Percentiles rank a stretch among this genome's conserved stretches.
These are phyloP conservation scores for Chlorospingus flavigularis DNA, from an alignment of 2,797 vertebrate species.

Conservation along the genomic window DNA sequence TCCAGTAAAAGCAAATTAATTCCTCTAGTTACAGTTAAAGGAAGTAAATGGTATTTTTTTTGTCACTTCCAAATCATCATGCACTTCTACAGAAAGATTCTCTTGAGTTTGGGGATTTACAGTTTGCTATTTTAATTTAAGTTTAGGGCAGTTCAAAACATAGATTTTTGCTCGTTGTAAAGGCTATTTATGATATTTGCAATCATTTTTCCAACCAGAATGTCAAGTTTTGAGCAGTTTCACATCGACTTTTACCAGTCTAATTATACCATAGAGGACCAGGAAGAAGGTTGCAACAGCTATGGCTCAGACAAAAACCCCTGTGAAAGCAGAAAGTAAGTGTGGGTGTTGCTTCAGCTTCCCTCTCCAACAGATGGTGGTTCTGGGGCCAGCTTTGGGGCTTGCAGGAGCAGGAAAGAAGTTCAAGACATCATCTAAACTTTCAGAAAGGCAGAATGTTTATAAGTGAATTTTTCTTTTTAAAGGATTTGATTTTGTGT, in stretches of 20 bases:
- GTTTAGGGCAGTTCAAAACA: background rate
- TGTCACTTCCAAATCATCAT: background rate
- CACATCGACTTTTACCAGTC: constrained; percentile 87
- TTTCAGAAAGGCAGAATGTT: background rate
- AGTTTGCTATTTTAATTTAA: background rate
- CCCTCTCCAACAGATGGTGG: background rate
- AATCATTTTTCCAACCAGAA: constrained; percentile 63
- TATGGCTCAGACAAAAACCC: constrained; percentile 15
- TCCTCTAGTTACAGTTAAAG: background rate
- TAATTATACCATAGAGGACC: constrained; percentile 81
- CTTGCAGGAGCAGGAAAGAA: background rate
- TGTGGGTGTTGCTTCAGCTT: background rate
- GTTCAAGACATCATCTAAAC: background rate
- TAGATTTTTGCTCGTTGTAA: background rate
- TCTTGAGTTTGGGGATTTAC: background rate
- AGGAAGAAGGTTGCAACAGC: constrained; percentile 62
- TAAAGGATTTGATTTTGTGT: background rate
- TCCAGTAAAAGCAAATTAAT: background rate
- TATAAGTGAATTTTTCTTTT: background rate
- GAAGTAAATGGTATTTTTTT: background rate
- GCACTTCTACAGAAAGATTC: background rate
- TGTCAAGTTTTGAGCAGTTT: constrained; percentile 81
- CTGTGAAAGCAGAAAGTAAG: constrained; percentile 70
- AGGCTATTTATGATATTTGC: background rate
- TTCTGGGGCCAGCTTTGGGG: background rate